Evolutionary conservation across 2,797 vertebrate genomes (phyloP).

Genomic region (Myripristis jacobus): DNA sequence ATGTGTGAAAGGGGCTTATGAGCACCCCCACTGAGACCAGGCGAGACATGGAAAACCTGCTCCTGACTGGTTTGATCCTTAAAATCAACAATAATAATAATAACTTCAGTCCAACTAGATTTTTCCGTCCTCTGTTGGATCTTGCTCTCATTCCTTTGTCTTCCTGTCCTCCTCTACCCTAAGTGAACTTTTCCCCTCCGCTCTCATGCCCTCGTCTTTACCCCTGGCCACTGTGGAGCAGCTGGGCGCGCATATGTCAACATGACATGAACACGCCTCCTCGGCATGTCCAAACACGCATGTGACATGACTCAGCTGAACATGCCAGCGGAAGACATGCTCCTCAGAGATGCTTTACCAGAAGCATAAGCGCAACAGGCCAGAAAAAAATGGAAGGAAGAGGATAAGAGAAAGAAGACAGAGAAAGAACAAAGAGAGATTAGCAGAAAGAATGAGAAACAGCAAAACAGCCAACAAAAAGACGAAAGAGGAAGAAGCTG

Average conservation of each 20-base stretch:
- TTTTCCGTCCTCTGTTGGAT: constrained; percentile 12
- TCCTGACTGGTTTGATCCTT: constrained; percentile 33
- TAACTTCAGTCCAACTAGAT: constrained; percentile 27
- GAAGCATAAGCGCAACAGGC: constrained; percentile 36
- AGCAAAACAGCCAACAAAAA: constrained; percentile 35
- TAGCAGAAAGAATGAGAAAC: constrained; percentile 8
- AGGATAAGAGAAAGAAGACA: constrained; percentile 30
- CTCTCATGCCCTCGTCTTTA: constrained; percentile 29
- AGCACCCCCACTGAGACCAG: background rate
- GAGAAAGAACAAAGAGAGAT: constrained; percentile 1
- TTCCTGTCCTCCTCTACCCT: constrained; percentile 43
- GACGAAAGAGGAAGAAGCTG: constrained; percentile 36
- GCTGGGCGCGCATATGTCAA: constrained; percentile 65
- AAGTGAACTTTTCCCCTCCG: constrained; percentile 54
- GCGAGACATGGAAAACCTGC: constrained; percentile 4
- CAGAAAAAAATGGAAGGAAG: constrained; percentile 47
- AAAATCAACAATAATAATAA: constrained; percentile 51
- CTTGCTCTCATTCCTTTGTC: constrained; percentile 13
- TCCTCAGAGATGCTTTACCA: constrained; percentile 55
- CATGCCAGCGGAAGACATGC: constrained; percentile 57
- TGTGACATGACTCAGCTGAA: constrained; percentile 72
- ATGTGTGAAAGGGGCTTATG: constrained; percentile 13
- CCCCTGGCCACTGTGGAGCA: constrained; percentile 34
- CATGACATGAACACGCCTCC: constrained; percentile 60
- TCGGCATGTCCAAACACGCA: constrained; percentile 68